Percentiles rank a stretch among this genome's conserved stretches.
Evolutionary conservation across 2,797 vertebrate species (phyloP).

Genomic region (Hafferia zeledoni): DNA sequence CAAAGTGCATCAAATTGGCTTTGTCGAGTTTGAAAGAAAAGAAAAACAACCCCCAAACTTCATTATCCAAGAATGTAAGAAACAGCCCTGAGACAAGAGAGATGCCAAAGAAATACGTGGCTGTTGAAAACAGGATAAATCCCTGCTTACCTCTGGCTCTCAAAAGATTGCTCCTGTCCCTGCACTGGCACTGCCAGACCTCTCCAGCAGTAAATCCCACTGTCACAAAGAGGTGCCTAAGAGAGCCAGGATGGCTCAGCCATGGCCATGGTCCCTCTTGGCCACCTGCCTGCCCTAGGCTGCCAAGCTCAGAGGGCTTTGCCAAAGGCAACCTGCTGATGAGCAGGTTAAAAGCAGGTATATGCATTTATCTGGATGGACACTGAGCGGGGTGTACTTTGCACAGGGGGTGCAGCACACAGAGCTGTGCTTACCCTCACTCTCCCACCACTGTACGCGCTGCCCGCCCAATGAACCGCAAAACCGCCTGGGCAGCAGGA

Average conservation of each 20-base stretch:
- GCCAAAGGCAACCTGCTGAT: background rate
- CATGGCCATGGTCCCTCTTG: background rate
- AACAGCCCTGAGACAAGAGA: background rate
- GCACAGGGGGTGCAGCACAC: background rate
- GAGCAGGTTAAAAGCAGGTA: background rate
- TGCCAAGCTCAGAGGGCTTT: background rate
- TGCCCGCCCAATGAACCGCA: background rate
- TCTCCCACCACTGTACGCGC: fast-evolving
- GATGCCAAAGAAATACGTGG: background rate
- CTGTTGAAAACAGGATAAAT: background rate
- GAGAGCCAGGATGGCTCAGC: background rate
- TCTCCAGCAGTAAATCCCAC: background rate
- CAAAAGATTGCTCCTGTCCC: background rate
- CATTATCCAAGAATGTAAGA: slow-evolving; percentile 35
- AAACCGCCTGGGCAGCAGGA: background rate
- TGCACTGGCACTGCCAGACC: background rate
- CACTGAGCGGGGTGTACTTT: fast-evolving
- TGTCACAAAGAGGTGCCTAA: background rate
- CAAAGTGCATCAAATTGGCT: slow-evolving; percentile 39
- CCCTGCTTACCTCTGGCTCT: background rate
- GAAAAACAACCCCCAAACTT: slow-evolving; percentile 1
- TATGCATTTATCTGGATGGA: background rate
- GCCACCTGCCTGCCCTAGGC: background rate
- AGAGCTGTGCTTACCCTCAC: background rate
- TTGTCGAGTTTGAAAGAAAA: background rate